Evolutionary conservation across 2,113 vertebrate species (phyloP), one percentile per base, ranked within the genome.

Genomic region (Argyrosomus japonicus): DNA sequence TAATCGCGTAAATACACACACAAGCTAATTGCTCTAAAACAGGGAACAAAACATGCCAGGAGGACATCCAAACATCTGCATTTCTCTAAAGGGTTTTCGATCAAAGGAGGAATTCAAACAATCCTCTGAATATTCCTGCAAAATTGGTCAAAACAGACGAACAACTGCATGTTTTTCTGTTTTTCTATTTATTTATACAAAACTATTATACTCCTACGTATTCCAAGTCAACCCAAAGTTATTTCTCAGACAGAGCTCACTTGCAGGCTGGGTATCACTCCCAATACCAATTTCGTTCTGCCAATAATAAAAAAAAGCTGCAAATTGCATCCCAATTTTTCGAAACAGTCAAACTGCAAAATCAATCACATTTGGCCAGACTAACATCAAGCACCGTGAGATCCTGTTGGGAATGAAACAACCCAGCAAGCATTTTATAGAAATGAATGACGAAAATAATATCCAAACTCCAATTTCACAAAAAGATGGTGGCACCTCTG

Each of bases 361-460:
- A 70, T 64, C 27, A 18, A 40, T 70, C 64, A 18, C 14, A 43
- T 43, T 51, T 45, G 19, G 32, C 11, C 18, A 7, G 9, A 70
- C 45, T 43, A 29, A 64, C 40, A 64, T 13, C 10, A 18, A 54
- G 14, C 19, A 6, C 60, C n/a, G 43, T 58, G 56, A 27, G 11
- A 25, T 43, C 29, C 70, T 51, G 25, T 25, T 69, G 64, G 5
- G 77, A 56, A 3, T 27, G 8, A 63, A 75, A 82, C 67, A 70
- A 63, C 40, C 15, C 27, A 45, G 25, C 23, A 54, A 54, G 14
- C n/a, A 18, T 23, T 48, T 76, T 6, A 48, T 4, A 23, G 25
- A 68, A 67, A 83, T 29, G 1, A 60, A 45, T 54, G 18, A 18
- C 18, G 2, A 43, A 51, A 65, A 72, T 18, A 47, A 17, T 17